A percentile compares a stretch with the other conserved stretches of the same genome.
Conservation (phyloP, 2,888 invertebrate species). For the Aromia moschata region DNA sequence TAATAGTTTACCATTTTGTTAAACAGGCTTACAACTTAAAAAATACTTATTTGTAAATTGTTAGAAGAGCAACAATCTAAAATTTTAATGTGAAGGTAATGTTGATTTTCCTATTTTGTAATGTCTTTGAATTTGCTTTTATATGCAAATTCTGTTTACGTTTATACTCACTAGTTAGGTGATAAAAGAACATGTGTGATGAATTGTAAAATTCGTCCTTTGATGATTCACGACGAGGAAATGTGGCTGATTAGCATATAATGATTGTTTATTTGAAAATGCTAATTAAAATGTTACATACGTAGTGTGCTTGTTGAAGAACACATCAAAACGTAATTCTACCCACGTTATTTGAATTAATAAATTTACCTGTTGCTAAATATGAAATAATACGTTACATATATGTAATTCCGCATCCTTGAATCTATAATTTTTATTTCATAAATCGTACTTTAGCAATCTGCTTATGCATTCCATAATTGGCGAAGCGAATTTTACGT, state of each 20-base stretch:
- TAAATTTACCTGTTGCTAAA: too few species aligned
- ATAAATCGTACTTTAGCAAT: constrained; percentile 13
- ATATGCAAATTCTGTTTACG: too few species aligned
- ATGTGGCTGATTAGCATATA: not conserved
- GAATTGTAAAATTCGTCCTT: constrained; percentile 12
- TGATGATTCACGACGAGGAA: not conserved
- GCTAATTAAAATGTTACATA: constrained; percentile 3
- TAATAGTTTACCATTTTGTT: too few species aligned
- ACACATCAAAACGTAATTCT: constrained; percentile 4
- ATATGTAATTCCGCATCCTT: constrained; percentile 2
- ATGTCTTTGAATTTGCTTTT: too few species aligned
- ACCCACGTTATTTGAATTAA: not conserved
- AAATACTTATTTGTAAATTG: too few species aligned
- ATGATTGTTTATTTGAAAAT: constrained; percentile 18
- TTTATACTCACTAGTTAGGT: too few species aligned
- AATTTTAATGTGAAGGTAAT: too few species aligned
- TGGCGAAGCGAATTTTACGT: not conserved
- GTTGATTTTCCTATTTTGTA: too few species aligned
- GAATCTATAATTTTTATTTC: constrained; percentile 10
- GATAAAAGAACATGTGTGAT: constrained; percentile 1
- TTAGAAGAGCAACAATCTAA: too few species aligned
- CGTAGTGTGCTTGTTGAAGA: constrained; percentile 1
- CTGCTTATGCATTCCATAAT: not conserved
- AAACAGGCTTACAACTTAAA: too few species aligned
- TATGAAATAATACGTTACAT: not conserved